phyloP scores from a whole-genome alignment of 1,140 invertebrate species.

The Chionoecetes opilio region DNA sequence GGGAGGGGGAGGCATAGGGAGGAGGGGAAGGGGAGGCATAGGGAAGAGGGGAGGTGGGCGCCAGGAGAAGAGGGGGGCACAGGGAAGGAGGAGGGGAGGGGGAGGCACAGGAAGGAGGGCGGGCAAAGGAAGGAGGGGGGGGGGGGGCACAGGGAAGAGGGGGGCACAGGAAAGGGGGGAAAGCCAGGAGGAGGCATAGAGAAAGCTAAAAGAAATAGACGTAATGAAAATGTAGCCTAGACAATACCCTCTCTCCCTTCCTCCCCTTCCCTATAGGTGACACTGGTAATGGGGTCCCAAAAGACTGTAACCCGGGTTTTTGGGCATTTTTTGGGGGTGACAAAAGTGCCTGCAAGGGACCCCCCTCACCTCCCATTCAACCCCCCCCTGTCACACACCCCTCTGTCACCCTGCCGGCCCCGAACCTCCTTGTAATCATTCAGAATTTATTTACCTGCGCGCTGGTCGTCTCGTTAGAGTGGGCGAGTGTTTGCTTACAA shows the following conservation, averaged over 20 bases:
- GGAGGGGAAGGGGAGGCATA: not conserved
- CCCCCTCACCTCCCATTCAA: not conserved
- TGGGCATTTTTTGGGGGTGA: not conserved
- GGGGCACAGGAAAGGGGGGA: not conserved
- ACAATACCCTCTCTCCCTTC: too few relatives aligned
- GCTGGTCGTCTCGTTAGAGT: slow-evolving; percentile 57
- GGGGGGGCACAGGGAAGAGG: not conserved
- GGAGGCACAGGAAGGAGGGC: too few relatives aligned
- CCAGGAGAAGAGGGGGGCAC: not conserved
- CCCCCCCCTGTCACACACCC: too few relatives aligned
- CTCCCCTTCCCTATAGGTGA: not conserved
- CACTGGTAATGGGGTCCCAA: not conserved
- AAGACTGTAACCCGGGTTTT: not conserved
- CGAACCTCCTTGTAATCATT: slow-evolving; percentile 52
- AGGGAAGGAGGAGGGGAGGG: not conserved
- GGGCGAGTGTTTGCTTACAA: slow-evolving; percentile 68
- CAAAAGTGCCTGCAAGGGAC: not conserved
- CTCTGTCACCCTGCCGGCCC: not conserved
- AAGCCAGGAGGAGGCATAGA: not conserved
- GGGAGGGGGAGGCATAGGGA: not conserved
- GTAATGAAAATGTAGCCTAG: not conserved
- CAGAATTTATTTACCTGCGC: slow-evolving; percentile 57
- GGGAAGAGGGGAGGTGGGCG: not conserved
- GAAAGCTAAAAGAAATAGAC: not conserved
- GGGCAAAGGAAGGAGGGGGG: not conserved